phyloP scores from a whole-genome alignment of 2,797 vertebrate species.

The Scarus forsteni region DNA sequence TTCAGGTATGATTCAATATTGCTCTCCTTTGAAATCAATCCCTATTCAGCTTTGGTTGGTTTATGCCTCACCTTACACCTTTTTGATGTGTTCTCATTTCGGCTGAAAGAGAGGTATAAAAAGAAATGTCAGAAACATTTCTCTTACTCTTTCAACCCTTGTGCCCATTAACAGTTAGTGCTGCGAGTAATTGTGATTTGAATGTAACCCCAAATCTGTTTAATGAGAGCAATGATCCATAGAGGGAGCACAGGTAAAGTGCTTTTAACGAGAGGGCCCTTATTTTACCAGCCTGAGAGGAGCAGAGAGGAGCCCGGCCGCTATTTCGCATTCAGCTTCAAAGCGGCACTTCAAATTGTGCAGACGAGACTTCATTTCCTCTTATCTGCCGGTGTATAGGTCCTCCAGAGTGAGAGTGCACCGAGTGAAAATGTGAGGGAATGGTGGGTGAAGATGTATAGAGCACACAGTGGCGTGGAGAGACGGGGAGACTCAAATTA shows the following conservation, averaged over 20 bases:
- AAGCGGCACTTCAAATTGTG: conserved; percentile 83
- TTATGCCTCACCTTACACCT: conserved; percentile 75
- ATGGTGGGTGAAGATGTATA: conserved; percentile 77
- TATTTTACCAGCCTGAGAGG: conserved; percentile 76
- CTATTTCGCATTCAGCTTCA: conserved; percentile 82
- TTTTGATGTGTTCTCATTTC: conserved; percentile 62
- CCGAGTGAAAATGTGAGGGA: conserved; percentile 78
- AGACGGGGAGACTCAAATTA: conserved; percentile 77
- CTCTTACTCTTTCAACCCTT: conserved; percentile 76
- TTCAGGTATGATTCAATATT: conserved; percentile 46
- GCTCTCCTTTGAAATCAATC: conserved; percentile 66
- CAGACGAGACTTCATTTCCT: conserved; percentile 82
- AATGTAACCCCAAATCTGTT: conserved; percentile 80
- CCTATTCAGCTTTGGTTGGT: conserved; percentile 61
- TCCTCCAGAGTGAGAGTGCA: conserved; percentile 79
- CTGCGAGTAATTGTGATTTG: conserved; percentile 81
- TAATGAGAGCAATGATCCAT: conserved; percentile 82
- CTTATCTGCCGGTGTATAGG: conserved; percentile 82
- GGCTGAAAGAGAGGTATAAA: conserved; percentile 69
- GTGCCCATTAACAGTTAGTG: conserved; percentile 78
- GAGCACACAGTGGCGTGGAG: conserved; percentile 66
- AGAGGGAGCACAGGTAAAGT: conserved; percentile 83
- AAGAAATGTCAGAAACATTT: conserved; percentile 81
- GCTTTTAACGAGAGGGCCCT: conserved; percentile 83
- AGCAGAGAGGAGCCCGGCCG: conserved; percentile 67